Evolutionary conservation across 2,888 invertebrate genomes (phyloP).

Genomic region (Cheilosia impressa): DNA sequence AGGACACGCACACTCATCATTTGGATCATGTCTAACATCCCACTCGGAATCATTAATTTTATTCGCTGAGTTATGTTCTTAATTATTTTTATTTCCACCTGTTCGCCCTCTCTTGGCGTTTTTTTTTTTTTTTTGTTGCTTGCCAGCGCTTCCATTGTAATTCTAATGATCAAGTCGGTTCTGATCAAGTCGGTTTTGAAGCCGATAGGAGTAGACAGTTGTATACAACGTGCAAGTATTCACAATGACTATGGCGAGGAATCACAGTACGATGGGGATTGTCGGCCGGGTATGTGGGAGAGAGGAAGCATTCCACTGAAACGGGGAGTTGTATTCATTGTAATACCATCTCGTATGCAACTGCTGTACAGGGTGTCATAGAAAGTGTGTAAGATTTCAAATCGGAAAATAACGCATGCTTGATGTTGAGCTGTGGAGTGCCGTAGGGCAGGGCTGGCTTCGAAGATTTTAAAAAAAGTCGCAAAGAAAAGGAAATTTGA

Average conservation of each 20-base stretch:
- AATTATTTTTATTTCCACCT: slow-evolving; percentile 21
- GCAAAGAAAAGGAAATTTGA: too few species aligned
- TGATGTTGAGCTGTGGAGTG: too few species aligned
- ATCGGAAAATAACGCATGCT: too few species aligned
- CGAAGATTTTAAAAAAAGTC: too few species aligned
- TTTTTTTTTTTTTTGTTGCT: background rate
- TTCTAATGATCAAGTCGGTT: slow-evolving; percentile 22
- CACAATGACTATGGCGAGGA: slow-evolving; percentile 6
- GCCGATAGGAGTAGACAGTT: background rate
- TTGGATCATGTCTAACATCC: slow-evolving; percentile 41
- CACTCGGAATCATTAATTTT: slow-evolving; percentile 50
- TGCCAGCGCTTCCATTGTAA: slow-evolving; percentile 31
- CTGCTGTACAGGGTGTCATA: slow-evolving; percentile 26
- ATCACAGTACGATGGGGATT: background rate
- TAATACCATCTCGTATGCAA: slow-evolving; percentile 24
- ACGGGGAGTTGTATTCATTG: slow-evolving; percentile 43
- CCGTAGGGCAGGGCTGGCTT: too few species aligned
- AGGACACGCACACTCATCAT: slow-evolving; percentile 59
- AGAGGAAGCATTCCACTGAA: slow-evolving; percentile 37
- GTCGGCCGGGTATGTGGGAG: slow-evolving; percentile 34
- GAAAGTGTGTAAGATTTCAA: background rate
- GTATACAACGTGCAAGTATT: slow-evolving; percentile 41
- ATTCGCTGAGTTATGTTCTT: slow-evolving; percentile 35
- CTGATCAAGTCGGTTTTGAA: background rate
- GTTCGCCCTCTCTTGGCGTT: too few species aligned